Conservation (phyloP, 2,888 invertebrate genomes). For the Euspilapteryx auroguttella region DNA sequence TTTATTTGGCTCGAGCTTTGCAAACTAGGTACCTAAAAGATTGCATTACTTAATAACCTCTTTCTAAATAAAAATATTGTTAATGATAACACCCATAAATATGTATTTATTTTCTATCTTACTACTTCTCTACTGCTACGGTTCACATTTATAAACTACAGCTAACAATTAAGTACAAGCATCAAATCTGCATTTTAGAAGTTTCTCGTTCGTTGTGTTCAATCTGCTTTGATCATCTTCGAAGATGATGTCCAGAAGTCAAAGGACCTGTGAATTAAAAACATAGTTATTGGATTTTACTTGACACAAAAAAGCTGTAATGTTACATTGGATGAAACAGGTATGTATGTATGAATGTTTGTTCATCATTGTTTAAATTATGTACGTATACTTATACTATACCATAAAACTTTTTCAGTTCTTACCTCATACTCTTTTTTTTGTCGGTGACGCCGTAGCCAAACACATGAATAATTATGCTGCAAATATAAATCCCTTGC, state of each 20-base stretch:
- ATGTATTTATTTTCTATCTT: conserved; percentile 6
- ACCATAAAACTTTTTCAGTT: neutral
- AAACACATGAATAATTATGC: conserved; percentile 22
- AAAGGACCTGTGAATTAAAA: conserved; percentile 18
- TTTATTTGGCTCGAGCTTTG: too few relatives aligned
- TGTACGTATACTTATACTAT: too few relatives aligned
- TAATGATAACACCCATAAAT: conserved; percentile 3
- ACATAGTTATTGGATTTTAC: too few relatives aligned
- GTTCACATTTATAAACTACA: conserved; percentile 7
- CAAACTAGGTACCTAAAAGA: too few relatives aligned
- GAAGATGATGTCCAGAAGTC: conserved; percentile 17
- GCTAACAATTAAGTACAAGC: conserved; percentile 1
- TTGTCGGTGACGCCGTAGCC: conserved; percentile 13
- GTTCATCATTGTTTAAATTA: too few relatives aligned
- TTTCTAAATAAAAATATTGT: neutral
- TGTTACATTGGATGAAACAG: too few relatives aligned
- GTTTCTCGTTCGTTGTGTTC: conserved; percentile 12
- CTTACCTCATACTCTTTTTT: conserved; percentile 8
- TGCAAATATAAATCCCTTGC: conserved; percentile 31
- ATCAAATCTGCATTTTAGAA: conserved; percentile 3
- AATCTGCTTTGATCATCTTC: conserved; percentile 26
- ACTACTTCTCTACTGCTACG: conserved; percentile 14
- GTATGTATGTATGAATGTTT: too few relatives aligned
- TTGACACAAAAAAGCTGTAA: too few relatives aligned
- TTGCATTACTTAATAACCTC: too few relatives aligned